These are phyloP conservation scores for Serripes groenlandicus DNA, from an alignment of 2,888 invertebrate genomes.

Conservation along the genomic window DNA sequence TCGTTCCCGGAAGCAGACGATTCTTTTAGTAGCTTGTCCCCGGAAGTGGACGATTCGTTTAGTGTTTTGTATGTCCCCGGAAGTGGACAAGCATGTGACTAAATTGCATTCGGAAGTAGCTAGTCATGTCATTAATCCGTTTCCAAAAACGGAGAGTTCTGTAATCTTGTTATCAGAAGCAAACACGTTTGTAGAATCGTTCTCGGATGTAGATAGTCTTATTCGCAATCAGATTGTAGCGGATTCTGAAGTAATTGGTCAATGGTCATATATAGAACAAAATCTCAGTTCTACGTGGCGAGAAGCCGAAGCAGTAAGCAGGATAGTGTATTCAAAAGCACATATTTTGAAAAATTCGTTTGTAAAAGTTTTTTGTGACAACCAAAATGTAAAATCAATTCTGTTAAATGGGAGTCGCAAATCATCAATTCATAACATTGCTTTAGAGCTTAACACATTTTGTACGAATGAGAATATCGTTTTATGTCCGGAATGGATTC, in stretches of 20 bases:
- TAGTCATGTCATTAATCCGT: too few relatives aligned
- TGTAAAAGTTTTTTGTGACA: conserved; percentile 24
- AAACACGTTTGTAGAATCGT: too few relatives aligned
- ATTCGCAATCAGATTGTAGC: too few relatives aligned
- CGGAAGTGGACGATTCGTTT: too few relatives aligned
- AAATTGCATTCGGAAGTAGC: too few relatives aligned
- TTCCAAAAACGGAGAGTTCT: too few relatives aligned
- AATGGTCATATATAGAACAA: background rate
- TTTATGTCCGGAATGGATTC: conserved; percentile 18
- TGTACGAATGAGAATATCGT: background rate
- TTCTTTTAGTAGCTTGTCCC: too few relatives aligned
- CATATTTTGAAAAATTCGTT: background rate
- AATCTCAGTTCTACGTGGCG: conserved; percentile 16
- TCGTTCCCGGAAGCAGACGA: too few relatives aligned
- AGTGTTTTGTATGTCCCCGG: too few relatives aligned
- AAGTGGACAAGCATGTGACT: too few relatives aligned
- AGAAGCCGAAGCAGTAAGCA: conserved; percentile 8
- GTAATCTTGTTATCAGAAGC: too few relatives aligned
- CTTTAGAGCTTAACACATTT: background rate
- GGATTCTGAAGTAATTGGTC: background rate
- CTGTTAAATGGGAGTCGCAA: conserved; percentile 5
- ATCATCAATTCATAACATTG: background rate
- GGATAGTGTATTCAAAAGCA: background rate
- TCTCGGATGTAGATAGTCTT: too few relatives aligned
- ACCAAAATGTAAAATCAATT: conserved; percentile 15